Evolutionary conservation across 2,797 vertebrate genomes (phyloP).

Genomic region (Takifugu ocellatus): DNA sequence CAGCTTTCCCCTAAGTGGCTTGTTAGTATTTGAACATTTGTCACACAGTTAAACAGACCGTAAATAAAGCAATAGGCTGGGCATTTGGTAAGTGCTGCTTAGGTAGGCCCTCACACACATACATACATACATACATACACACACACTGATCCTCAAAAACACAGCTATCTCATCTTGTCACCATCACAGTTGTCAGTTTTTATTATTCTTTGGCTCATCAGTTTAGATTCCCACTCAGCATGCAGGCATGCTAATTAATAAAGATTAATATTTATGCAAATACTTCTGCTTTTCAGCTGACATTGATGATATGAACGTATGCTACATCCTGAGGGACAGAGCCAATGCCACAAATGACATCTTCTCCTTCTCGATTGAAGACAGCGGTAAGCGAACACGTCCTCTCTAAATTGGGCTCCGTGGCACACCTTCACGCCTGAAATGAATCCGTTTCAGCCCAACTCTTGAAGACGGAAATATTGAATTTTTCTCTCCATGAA

Average conservation of each 20-base stretch:
- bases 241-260: slow-evolving; percentile 8
- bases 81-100: slow-evolving; percentile 61
- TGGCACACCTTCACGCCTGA: not conserved
- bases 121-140: slow-evolving; percentile 8
- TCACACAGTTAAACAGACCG: slow-evolving; percentile 60
- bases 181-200: not conserved
- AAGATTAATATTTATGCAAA: slow-evolving; percentile 18
- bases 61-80: slow-evolving; percentile 69
- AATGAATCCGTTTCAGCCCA: not conserved
- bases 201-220: not conserved
- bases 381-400: slow-evolving; percentile 78
- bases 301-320: slow-evolving; percentile 92
- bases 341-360: slow-evolving; percentile 85
- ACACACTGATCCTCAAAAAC: not conserved
- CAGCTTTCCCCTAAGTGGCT: slow-evolving; percentile 40
- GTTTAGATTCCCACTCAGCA: slow-evolving; percentile 5
- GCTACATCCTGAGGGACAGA: slow-evolving; percentile 85
- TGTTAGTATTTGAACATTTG: slow-evolving; percentile 72
- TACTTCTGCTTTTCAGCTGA: slow-evolving; percentile 79
- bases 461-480: not conserved
- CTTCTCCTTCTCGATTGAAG: slow-evolving; percentile 91
- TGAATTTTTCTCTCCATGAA: not conserved
- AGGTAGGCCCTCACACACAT: slow-evolving; percentile 31
- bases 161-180: too few relatives aligned
- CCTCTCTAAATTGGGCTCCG: slow-evolving; percentile 8